These are phyloP conservation scores for Nerophis ophidion DNA, from an alignment of 2,113 vertebrate genomes.

Conservation along the genomic window DNA sequence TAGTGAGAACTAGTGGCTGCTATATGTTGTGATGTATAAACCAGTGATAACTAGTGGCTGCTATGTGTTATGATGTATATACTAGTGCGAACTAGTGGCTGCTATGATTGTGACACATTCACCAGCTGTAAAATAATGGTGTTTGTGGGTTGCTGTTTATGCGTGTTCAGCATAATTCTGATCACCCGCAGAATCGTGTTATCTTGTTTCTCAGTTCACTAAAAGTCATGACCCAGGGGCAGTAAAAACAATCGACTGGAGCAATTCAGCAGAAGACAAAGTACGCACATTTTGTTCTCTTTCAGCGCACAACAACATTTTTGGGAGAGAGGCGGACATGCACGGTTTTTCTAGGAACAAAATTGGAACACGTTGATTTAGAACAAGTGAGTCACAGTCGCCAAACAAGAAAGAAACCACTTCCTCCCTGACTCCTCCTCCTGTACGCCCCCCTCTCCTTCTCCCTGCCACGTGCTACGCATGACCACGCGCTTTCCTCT, in stretches of 20 bases:
- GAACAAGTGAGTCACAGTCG: constrained; percentile 16
- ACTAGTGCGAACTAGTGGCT: too few relatives aligned
- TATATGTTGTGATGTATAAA: too few relatives aligned
- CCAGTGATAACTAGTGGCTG: too few relatives aligned
- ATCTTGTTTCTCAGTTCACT: background rate
- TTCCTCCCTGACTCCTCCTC: background rate
- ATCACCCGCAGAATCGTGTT: background rate
- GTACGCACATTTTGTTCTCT: background rate
- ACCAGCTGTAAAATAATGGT: background rate
- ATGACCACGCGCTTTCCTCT: constrained; percentile 48
- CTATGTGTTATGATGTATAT: too few relatives aligned
- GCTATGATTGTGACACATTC: too few relatives aligned
- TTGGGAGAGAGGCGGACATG: background rate
- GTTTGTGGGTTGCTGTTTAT: background rate
- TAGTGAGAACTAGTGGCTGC: too few relatives aligned
- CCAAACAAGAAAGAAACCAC: background rate
- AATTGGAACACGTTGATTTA: constrained; percentile 18
- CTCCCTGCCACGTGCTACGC: constrained; percentile 40
- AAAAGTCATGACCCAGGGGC: background rate
- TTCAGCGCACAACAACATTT: background rate
- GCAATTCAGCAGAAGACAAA: constrained; percentile 1
- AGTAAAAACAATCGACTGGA: background rate
- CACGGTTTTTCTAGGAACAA: constrained; percentile 4
- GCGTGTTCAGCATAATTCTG: background rate
- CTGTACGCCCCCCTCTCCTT: background rate